Base-by-base conservation (phyloP, 2,888 invertebrate species). In the Hydrotaea diabolus region DNA sequence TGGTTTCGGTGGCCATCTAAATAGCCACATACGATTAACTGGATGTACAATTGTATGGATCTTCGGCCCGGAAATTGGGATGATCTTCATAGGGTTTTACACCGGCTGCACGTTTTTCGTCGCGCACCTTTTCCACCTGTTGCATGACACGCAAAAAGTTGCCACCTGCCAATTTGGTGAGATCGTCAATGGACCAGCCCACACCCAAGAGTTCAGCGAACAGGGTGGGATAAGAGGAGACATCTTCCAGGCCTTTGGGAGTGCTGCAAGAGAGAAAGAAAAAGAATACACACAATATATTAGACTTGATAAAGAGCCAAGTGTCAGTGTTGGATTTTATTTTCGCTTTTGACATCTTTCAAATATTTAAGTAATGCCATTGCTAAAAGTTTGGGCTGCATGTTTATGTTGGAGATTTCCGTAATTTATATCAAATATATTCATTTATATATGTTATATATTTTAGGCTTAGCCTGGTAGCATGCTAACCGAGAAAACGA, bases 211-310 rank as follows among this genome's bases (percentile, higher is more conserved):
- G 93, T 90, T 96, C 96, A 5, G 96, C 96, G 90, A 96, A 96
- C 36, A 96, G 93, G 11, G 95, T 94, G 0, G 96, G 96, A 91
- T 96, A 96, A 8, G 95, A 95, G 23, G 96, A 96, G 3, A 96
- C 96, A 90, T 96, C 96, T 92, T 96, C 96, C 76, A 97, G 93
- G 31, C 97, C 97, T 92, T 95, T 95, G 13, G 97, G 97, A 66
- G 96, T 96, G 91, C 97, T 97, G 92, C 75, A 81, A 77, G 19
- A 13, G 15, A 17, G 53, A 31, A 53, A 8, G 23, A 62, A 62
- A 59, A 0, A 43, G 64, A 46, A 74, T n/a, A n/a, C n/a, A n/a
- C n/a, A 36, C 4, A 49, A 78, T 43, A 7, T 64, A 55, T 36
- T 23, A 53, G 31, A 5, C 15, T 55, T 31, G 62, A 26, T 19